Base-by-base conservation (phyloP, 2,797 vertebrate genomes). In the Picus viridis region DNA sequence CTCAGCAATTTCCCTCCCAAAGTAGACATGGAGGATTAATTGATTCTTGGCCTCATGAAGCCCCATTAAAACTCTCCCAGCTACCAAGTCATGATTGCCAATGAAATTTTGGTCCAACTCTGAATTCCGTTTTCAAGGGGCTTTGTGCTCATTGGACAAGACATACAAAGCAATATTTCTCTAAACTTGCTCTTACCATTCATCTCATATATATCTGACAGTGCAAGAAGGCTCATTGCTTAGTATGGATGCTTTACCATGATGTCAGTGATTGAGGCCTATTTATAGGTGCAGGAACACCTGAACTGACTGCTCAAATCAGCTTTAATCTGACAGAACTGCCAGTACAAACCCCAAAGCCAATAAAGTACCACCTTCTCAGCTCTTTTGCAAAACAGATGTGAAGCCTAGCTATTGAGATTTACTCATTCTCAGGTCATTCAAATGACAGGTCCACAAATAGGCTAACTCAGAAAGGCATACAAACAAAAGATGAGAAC, bases 101-200 rank as follows among this genome's bases (percentile, higher is more conserved):
- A 16, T 27, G 8, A 77, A 82, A 53, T 3, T 2, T 10, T 45
- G 16, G 7, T 20, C 30, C 43, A 45, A 4, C 15, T 67, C 39
- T 67, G 10, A 83, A 64, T 5, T 45, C 0, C 0, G 4, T 45
- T 80, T 81, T 53, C n/a, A 8, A 9, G 32, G 5, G 13, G 1
- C 9, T 74, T 12, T 43, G n/a, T 83, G 81, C 63, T 39, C 39
- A 39, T 39, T 39, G 39, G 27, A 39, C 7, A 49, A 73, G 34
- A 67, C 2, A 16, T 17, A 19, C 0, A 62, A 16, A 86, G 16
- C 2, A 17, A 5, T 27, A 41, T 43, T 39, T 76, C 69, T 32
- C 43, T 82, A 41, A 69, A 51, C 20, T 39, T 83, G 12, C 6
- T 4, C 9, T 8, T 3, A 85, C 26, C n/a, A 8, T 51, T 77